These are phyloP conservation scores for Scytalopus superciliaris DNA, from an alignment of 2,113 vertebrate species.

Conservation along the genomic window DNA sequence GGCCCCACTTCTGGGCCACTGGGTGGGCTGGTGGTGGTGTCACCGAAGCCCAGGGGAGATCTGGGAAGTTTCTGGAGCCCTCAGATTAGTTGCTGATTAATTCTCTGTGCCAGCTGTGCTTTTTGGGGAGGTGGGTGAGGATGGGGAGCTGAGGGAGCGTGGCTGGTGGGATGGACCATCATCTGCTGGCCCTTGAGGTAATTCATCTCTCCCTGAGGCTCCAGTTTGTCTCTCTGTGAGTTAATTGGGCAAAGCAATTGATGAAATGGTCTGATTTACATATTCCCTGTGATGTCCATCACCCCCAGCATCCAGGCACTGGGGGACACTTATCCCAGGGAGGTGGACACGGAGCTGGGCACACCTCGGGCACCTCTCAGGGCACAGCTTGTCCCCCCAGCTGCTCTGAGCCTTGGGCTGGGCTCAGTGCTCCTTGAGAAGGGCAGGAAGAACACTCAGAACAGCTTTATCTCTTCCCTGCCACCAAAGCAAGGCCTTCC, in stretches of 20 bases:
- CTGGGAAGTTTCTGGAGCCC: not conserved
- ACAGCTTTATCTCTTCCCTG: not conserved
- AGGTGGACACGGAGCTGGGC: not conserved
- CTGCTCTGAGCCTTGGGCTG: not conserved
- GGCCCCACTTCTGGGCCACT: not conserved
- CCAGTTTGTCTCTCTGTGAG: not conserved
- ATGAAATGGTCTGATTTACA: not conserved
- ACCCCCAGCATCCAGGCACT: rapidly evolving
- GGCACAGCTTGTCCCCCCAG: rapidly evolving
- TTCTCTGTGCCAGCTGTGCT: not conserved
- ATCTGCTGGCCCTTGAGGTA: not conserved
- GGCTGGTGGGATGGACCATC: not conserved
- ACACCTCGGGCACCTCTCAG: not conserved
- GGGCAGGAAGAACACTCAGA: not conserved
- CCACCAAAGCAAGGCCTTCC: not conserved
- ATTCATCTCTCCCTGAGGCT: not conserved
- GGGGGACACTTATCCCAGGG: rapidly evolving
- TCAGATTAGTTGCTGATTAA: not conserved
- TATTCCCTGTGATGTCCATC: rapidly evolving
- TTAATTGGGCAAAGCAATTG: not conserved
- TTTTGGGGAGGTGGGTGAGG: not conserved
- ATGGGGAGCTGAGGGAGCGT: not conserved
- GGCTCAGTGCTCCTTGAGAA: not conserved
- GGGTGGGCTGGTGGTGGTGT: not conserved
- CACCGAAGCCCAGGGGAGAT: not conserved